A percentile compares a stretch with the other conserved stretches of the same genome.
phyloP scores from a whole-genome alignment of 2,888 invertebrate genomes.

The Sarcophaga variegata region DNA sequence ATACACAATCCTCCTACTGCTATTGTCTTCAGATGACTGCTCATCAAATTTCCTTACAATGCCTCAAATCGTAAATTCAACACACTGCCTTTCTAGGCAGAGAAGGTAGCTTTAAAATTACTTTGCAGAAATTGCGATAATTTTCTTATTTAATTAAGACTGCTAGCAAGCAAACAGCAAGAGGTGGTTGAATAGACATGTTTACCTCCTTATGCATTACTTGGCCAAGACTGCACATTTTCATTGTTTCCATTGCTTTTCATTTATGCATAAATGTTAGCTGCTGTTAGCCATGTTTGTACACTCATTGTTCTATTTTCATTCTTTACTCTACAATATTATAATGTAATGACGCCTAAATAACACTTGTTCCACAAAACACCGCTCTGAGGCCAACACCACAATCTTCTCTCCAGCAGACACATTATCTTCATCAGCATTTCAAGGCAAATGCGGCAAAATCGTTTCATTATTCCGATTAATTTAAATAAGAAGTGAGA shows the following conservation, averaged over 20 bases:
- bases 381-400: constrained; percentile 16
- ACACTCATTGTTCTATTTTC: constrained; percentile 12
- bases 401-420: constrained; percentile 38
- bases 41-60: too few relatives aligned
- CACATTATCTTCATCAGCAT: constrained; percentile 21
- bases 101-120: not conserved
- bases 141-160: constrained; percentile 66
- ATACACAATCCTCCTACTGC: too few relatives aligned
- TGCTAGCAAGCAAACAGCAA: constrained; percentile 12
- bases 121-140: constrained; percentile 45
- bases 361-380: constrained; percentile 35
- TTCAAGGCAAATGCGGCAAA: constrained; percentile 28
- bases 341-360: constrained; percentile 37
- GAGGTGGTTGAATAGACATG: not conserved
- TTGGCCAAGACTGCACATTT: not conserved
- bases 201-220: constrained; percentile 2
- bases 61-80: too few relatives aligned
- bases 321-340: constrained; percentile 2
- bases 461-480: constrained; percentile 30
- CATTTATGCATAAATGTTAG: too few relatives aligned
- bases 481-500: constrained; percentile 39
- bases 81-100: too few relatives aligned
- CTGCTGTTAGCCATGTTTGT: not conserved
- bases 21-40: too few relatives aligned
- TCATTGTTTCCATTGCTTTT: not conserved